phyloP scores from a whole-genome alignment of 2,113 vertebrate genomes.

The Corvus cornix region DNA sequence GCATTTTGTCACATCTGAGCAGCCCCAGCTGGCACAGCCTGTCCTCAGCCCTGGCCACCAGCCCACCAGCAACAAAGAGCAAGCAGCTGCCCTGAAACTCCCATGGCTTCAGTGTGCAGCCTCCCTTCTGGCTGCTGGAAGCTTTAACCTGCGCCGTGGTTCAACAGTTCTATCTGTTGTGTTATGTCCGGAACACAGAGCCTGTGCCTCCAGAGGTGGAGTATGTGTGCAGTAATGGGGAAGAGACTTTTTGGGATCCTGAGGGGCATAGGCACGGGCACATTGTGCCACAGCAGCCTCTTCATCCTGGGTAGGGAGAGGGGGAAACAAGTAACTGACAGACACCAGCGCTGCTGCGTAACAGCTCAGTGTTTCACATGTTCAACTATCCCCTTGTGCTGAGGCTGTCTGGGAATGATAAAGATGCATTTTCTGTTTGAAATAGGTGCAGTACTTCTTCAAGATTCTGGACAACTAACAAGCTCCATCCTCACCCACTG shows the following conservation, averaged over 20 bases:
- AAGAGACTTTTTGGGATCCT: too few species aligned
- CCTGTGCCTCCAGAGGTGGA: accelerated
- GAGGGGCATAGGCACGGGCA: accelerated
- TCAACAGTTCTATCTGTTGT: background rate
- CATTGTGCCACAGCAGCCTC: accelerated
- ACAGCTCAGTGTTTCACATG: background rate
- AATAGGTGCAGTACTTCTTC: slow-evolving; percentile 95
- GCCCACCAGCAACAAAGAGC: background rate
- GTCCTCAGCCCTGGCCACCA: accelerated
- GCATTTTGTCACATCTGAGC: background rate
- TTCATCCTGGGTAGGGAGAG: accelerated
- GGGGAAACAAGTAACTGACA: too few species aligned
- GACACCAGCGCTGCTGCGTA: accelerated
- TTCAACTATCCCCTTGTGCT: background rate
- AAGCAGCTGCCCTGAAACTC: accelerated
- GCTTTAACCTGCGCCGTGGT: accelerated
- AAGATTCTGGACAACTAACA: slow-evolving; percentile 85
- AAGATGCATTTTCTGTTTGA: background rate
- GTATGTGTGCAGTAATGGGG: accelerated
- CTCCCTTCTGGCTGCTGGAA: too few species aligned
- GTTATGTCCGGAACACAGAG: accelerated
- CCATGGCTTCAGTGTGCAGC: accelerated
- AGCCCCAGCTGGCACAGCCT: background rate
- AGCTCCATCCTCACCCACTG: background rate
- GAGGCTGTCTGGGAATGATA: accelerated